phyloP scores from a whole-genome alignment of 2,113 vertebrate genomes.

The Hemichromis elongatus region DNA sequence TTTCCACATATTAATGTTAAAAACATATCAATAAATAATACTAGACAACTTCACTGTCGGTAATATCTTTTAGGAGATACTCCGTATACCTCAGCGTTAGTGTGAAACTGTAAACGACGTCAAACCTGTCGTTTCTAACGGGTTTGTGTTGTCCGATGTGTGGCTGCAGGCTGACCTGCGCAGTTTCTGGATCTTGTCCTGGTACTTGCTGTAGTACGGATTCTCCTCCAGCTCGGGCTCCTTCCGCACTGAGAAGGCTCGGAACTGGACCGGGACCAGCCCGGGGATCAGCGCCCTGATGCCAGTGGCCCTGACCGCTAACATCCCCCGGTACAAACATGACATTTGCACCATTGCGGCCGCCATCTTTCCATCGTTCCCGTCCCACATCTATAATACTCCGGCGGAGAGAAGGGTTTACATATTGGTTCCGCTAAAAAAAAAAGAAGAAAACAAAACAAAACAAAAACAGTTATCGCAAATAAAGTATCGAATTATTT shows the following conservation, averaged over 20 bases:
- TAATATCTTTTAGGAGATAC: neutral
- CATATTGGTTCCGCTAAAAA: constrained; percentile 29
- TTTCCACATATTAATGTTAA: neutral
- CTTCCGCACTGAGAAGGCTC: constrained; percentile 76
- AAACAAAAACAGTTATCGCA: neutral
- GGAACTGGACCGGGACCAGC: constrained; percentile 72
- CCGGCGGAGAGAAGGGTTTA: neutral
- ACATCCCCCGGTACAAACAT: constrained; percentile 76
- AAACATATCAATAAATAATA: neutral
- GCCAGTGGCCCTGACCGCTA: constrained; percentile 76
- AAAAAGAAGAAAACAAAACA: too few species aligned
- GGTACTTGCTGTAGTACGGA: constrained; percentile 85
- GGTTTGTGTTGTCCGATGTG: neutral
- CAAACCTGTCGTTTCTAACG: neutral
- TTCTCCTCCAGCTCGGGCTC: constrained; percentile 79
- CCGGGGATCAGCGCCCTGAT: constrained; percentile 77
- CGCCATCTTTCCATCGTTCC: constrained; percentile 68
- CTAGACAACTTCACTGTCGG: neutral
- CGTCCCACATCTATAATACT: constrained; percentile 63
- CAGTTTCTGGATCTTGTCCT: constrained; percentile 85
- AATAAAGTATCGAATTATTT: neutral
- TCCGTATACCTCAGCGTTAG: accelerated
- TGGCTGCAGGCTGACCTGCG: constrained; percentile 75
- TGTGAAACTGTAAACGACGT: neutral
- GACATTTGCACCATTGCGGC: constrained; percentile 77